Evolutionary conservation across 2,113 vertebrate genomes (phyloP), one percentile per base, ranked within the genome.

Genomic region (Phyllostomus hastatus): DNA sequence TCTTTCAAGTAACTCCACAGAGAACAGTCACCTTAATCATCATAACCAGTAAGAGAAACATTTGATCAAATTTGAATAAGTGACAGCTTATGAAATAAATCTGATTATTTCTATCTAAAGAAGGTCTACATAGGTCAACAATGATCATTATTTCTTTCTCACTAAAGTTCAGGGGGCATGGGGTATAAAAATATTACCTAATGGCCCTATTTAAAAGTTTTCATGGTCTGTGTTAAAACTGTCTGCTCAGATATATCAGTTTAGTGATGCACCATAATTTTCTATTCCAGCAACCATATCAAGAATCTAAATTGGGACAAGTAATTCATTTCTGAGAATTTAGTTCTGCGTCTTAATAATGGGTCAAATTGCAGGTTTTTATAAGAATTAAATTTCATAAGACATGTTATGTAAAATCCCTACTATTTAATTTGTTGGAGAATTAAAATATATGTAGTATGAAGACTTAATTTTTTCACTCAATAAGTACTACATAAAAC

Each of bases 271-370:
- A 5, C 12, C 19, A 54, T 70, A 70, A 84, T 50, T 70, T 96
- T 90, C 33, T 43, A 69, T 24, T 89, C n/a, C 69, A n/a, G 22
- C 28, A 85, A 96, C 4, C 4, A 59, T 70, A 80, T 72, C 78
- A 95, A 88, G 88, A 97, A 33, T 85, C 7, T 15, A 91, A 84
- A 38, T 69, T 88, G 50, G 61, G n/a, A 76, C 22, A 78, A 88
- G 72, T 38, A 84, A 88, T 83, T 59, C 61, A 41, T 67, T 59
- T 95, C 70, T 78, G 43, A 96, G 15, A 75, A 48, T 72, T 86
- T 72, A 43, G 10, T n/a, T 85, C n/a, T 66, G 70, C 28, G 86
- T 38, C 59, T 90, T 54, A 81, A 52, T 70, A 91, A 81, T 43
- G 5, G 19, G 4, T 10, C 31, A 94, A 84, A 88, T 80, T 80